A percentile compares a stretch with the other conserved stretches of the same genome.
These are phyloP conservation scores for Premnoplex brunnescens DNA, from an alignment of 2,797 vertebrate genomes.

Conservation along the genomic window DNA sequence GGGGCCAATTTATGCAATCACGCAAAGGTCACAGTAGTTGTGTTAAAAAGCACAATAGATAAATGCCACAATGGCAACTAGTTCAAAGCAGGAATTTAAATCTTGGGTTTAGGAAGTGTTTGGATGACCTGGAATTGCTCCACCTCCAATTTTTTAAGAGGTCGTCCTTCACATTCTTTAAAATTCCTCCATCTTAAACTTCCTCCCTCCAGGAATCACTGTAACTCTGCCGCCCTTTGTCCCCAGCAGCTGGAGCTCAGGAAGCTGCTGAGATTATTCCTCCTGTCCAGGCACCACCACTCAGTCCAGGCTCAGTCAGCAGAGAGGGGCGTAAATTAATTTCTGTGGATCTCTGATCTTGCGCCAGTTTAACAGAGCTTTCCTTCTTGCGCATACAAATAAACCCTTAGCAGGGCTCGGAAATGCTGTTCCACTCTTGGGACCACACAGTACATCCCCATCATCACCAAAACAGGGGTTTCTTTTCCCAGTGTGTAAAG, in stretches of 20 bases:
- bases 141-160: slow-evolving; percentile 68
- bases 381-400: slow-evolving; percentile 21
- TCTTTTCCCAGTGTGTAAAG: neutral
- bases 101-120: slow-evolving; percentile 13
- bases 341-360: neutral
- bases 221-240: slow-evolving; percentile 54
- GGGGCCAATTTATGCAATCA: slow-evolving; percentile 62
- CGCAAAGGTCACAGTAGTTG: slow-evolving; percentile 59
- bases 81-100: slow-evolving; percentile 61
- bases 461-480: neutral
- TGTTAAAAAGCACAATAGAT: slow-evolving; percentile 47
- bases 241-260: slow-evolving; percentile 68
- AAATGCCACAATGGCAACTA: neutral
- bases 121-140: slow-evolving; percentile 55
- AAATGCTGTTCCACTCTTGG: neutral
- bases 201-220: slow-evolving; percentile 65
- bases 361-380: slow-evolving; percentile 5
- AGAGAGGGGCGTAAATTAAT: neutral
- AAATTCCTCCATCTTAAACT: slow-evolving; percentile 60
- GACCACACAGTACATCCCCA: neutral
- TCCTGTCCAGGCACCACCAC: slow-evolving; percentile 13
- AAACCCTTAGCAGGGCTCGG: neutral
- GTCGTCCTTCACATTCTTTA: slow-evolving; percentile 45
- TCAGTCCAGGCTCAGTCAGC: neutral
- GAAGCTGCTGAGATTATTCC: slow-evolving; percentile 58